phyloP scores from a whole-genome alignment of 1,140 invertebrate genomes.

The Hestina assimilis region DNA sequence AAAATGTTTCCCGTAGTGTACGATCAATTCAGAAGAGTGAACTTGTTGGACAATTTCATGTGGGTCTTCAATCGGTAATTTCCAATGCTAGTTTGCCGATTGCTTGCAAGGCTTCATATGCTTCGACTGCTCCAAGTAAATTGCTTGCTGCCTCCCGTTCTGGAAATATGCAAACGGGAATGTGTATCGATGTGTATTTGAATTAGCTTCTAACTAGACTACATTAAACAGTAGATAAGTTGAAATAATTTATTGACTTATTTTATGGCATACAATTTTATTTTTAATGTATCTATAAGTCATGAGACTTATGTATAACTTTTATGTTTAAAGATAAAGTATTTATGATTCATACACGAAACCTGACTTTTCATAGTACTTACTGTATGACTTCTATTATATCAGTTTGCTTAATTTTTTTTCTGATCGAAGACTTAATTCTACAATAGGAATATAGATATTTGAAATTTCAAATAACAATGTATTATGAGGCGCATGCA shows the following conservation, averaged over 20 bases:
- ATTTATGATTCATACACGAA: too few species aligned
- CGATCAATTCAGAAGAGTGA: slow-evolving; percentile 4
- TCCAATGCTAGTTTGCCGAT: slow-evolving; percentile 26
- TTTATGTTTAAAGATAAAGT: too few species aligned
- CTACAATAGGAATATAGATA: not conserved
- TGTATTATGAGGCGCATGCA: slow-evolving; percentile 33
- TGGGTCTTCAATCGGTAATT: slow-evolving; percentile 31
- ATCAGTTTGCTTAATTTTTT: too few species aligned
- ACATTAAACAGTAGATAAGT: too few species aligned
- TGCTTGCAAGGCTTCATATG: slow-evolving; percentile 34
- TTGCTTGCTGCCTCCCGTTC: slow-evolving; percentile 35
- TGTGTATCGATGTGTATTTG: not conserved
- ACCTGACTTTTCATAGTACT: too few species aligned
- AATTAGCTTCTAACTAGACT: not conserved
- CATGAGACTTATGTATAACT: too few species aligned
- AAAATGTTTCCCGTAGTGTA: not conserved
- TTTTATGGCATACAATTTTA: too few species aligned
- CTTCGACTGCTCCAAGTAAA: slow-evolving; percentile 28
- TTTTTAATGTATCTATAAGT: too few species aligned
- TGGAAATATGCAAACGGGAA: slow-evolving; percentile 20
- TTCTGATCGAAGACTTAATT: too few species aligned
- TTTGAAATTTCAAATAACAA: not conserved
- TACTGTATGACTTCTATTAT: too few species aligned
- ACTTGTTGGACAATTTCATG: slow-evolving; percentile 5
- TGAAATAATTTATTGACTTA: too few species aligned